phyloP scores from a whole-genome alignment of 1,140 invertebrate genomes.

The Sinonovacula constricta region DNA sequence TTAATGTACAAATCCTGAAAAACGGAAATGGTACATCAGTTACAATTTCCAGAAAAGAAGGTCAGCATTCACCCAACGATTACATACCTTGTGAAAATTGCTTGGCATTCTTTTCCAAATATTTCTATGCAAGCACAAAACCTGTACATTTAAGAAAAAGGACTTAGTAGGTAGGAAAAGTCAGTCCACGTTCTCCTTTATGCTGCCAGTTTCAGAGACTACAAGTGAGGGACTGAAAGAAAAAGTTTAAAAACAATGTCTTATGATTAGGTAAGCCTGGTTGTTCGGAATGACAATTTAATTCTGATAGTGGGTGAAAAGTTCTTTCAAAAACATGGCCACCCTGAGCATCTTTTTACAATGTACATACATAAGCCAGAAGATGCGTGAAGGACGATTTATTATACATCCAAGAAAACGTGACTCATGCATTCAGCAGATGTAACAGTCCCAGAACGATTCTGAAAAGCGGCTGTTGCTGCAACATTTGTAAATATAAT shows the following conservation, averaged over 20 bases:
- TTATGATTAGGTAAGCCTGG: slow-evolving; percentile 40
- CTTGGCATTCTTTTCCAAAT: slow-evolving; percentile 29
- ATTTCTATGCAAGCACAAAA: slow-evolving; percentile 30
- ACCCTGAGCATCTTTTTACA: slow-evolving; percentile 43
- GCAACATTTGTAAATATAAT: slow-evolving; percentile 49
- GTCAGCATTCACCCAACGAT: slow-evolving; percentile 1
- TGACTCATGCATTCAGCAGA: slow-evolving; percentile 45
- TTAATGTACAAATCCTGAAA: slow-evolving; percentile 48
- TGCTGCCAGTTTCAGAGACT: slow-evolving; percentile 31
- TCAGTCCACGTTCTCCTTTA: slow-evolving; percentile 16
- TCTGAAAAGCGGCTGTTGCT: slow-evolving; percentile 19
- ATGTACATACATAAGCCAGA: slow-evolving; percentile 48
- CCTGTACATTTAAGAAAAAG: slow-evolving; percentile 44
- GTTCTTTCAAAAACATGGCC: slow-evolving; percentile 53
- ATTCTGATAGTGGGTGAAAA: slow-evolving; percentile 53
- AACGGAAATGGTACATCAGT: slow-evolving; percentile 34
- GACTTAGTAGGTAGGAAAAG: slow-evolving; percentile 14
- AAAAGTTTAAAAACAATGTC: slow-evolving; percentile 49
- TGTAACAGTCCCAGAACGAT: slow-evolving; percentile 40
- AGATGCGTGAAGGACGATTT: slow-evolving; percentile 55
- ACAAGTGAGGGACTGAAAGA: slow-evolving; percentile 46
- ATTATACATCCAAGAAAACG: slow-evolving; percentile 42
- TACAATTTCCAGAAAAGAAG: slow-evolving; percentile 39
- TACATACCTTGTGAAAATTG: slow-evolving; percentile 55
- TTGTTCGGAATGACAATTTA: slow-evolving; percentile 48